Evolutionary conservation across 2,888 invertebrate genomes (phyloP).

Genomic region (Eustalomyia histrio): DNA sequence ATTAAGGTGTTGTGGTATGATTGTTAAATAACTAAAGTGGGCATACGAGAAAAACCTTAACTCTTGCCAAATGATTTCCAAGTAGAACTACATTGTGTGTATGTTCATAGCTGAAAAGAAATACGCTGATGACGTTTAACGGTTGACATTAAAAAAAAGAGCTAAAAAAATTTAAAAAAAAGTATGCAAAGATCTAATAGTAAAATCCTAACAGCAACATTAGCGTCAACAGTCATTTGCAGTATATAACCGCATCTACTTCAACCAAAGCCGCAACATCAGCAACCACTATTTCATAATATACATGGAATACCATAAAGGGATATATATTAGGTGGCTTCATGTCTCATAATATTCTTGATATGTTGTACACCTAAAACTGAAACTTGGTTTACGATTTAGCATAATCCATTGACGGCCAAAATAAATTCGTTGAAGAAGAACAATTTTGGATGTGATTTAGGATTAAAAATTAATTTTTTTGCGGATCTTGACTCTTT

Average conservation of each 20-base stretch:
- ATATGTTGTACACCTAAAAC: too few species aligned
- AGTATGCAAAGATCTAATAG: constrained; percentile 48
- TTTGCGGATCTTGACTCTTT: too few species aligned
- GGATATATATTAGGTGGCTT: background rate
- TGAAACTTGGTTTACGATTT: too few species aligned
- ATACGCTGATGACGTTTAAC: constrained; percentile 56
- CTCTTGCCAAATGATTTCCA: constrained; percentile 18
- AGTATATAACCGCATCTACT: constrained; percentile 59
- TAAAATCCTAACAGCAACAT: constrained; percentile 57
- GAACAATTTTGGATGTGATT: too few species aligned
- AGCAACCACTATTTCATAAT: constrained; percentile 54
- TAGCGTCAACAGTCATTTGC: constrained; percentile 63
- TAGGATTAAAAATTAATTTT: too few species aligned
- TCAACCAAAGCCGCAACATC: constrained; percentile 58
- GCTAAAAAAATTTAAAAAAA: constrained; percentile 9
- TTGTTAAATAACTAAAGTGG: constrained; percentile 26
- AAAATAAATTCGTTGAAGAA: too few species aligned
- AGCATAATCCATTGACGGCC: too few species aligned
- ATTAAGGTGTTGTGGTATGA: constrained; percentile 12
- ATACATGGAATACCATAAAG: constrained; percentile 12
- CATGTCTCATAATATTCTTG: background rate
- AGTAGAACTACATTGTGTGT: constrained; percentile 3
- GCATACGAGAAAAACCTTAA: constrained; percentile 17
- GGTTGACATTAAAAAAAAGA: constrained; percentile 47
- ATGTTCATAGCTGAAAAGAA: constrained; percentile 16